phyloP scores from a whole-genome alignment of 2,888 invertebrate genomes.

The Amblyjoppa fuscipennis region DNA sequence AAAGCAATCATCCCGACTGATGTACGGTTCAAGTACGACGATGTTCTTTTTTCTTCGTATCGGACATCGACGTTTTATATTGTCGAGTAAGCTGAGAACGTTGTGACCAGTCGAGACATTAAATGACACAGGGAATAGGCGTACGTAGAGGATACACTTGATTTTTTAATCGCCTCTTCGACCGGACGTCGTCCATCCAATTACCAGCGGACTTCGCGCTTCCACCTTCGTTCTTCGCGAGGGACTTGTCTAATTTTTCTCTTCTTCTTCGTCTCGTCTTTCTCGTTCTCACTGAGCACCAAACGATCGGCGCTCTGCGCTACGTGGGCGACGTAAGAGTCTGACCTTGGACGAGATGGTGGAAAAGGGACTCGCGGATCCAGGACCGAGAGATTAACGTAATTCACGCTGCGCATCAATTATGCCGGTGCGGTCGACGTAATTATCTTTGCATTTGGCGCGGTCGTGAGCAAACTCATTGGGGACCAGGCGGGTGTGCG shows the following conservation, averaged over 20 bases:
- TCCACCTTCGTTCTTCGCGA: slow-evolving; percentile 57
- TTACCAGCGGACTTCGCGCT: slow-evolving; percentile 59
- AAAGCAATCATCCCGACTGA: not conserved
- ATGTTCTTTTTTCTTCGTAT: not conserved
- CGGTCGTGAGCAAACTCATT: slow-evolving; percentile 67
- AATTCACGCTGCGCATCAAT: slow-evolving; percentile 72
- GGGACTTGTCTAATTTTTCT: slow-evolving; percentile 54
- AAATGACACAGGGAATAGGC: not conserved
- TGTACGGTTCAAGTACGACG: not conserved
- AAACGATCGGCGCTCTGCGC: slow-evolving; percentile 35
- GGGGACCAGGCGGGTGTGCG: slow-evolving; percentile 47
- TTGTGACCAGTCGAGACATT: not conserved
- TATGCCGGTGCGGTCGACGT: slow-evolving; percentile 71
- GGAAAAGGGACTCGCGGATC: slow-evolving; percentile 47
- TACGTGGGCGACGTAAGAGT: slow-evolving; percentile 36
- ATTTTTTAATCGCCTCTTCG: slow-evolving; percentile 51
- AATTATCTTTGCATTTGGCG: slow-evolving; percentile 75
- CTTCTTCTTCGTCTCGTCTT: slow-evolving; percentile 39
- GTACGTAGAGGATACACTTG: slow-evolving; percentile 1
- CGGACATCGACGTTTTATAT: not conserved
- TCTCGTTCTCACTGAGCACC: slow-evolving; percentile 48
- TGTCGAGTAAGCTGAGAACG: not conserved
- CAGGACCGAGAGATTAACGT: slow-evolving; percentile 66
- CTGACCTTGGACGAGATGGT: slow-evolving; percentile 25
- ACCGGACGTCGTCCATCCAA: slow-evolving; percentile 67